Evolutionary conservation across 2,113 vertebrate genomes (phyloP).

Genomic region (Thymallus thymallus): DNA sequence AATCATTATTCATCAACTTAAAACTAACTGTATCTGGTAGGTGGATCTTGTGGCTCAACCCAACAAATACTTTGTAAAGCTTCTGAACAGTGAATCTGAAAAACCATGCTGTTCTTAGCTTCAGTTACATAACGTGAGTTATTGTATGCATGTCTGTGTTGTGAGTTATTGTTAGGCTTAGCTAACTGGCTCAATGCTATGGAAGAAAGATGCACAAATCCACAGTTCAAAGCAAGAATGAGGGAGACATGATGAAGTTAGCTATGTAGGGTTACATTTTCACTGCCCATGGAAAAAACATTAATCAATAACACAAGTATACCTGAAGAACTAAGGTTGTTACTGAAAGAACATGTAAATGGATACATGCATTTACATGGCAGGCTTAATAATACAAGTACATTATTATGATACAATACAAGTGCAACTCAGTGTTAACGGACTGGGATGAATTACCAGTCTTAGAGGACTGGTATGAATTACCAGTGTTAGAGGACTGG

Average conservation of each 20-base stretch:
- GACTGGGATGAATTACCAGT: too few relatives aligned
- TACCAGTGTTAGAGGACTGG: too few relatives aligned
- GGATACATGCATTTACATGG: too few relatives aligned
- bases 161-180: slow-evolving; percentile 50
- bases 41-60: slow-evolving; percentile 21
- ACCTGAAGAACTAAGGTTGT: too few relatives aligned
- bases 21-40: background rate
- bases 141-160: background rate
- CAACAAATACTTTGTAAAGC: slow-evolving; percentile 38
- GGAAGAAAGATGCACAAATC: slow-evolving; percentile 57
- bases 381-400: too few relatives aligned
- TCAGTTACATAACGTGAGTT: slow-evolving; percentile 39
- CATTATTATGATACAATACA: too few relatives aligned
- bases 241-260: slow-evolving; percentile 40
- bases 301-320: too few relatives aligned
- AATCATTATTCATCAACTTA: background rate
- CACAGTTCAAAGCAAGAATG: slow-evolving; percentile 54
- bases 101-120: slow-evolving; percentile 30
- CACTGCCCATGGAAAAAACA: background rate
- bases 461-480: too few relatives aligned
- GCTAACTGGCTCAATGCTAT: slow-evolving; percentile 24
- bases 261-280: slow-evolving; percentile 39
- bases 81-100: slow-evolving; percentile 47
- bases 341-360: too few relatives aligned
- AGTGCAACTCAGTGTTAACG: too few relatives aligned